Conservation (phyloP, 2,888 invertebrate species). For the Hydraecia micacea region DNA sequence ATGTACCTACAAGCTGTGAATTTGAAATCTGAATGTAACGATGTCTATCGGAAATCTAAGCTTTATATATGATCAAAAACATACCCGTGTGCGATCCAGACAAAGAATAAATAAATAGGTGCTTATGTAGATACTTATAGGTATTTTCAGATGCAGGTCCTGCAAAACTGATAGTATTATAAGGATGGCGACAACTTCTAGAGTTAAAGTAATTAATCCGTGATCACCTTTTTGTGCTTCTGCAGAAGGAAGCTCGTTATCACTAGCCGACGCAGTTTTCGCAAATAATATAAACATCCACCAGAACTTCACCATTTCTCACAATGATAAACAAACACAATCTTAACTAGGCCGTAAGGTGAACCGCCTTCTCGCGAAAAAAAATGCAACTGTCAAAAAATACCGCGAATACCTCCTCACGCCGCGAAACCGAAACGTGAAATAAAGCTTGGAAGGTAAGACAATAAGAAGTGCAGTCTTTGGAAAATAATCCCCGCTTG, state of each 20-base stretch:
- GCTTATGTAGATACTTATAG: background rate
- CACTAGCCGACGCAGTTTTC: constrained; percentile 86
- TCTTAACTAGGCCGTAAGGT: constrained; percentile 69
- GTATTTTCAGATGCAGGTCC: background rate
- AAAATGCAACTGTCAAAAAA: constrained; percentile 73
- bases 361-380: constrained; percentile 62
- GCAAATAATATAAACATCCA: constrained; percentile 88
- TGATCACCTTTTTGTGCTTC: constrained; percentile 83
- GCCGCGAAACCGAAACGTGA: constrained; percentile 80
- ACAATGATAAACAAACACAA: constrained; percentile 82
- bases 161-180: background rate
- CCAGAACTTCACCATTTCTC: constrained; percentile 88
- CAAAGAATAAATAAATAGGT: background rate
- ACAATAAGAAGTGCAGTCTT: constrained; percentile 85
- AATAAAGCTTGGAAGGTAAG: constrained; percentile 84
- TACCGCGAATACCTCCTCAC: constrained; percentile 81
- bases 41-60: background rate
- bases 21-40: constrained; percentile 34
- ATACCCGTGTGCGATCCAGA: background rate
- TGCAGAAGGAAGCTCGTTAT: constrained; percentile 81
- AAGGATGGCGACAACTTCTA: background rate
- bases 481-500: constrained; percentile 88
- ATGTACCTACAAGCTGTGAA: background rate
- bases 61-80: background rate
- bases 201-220: constrained; percentile 27